Evolutionary conservation across 2,797 vertebrate species (phyloP), one percentile per base, ranked within the genome.

Genomic region (Periophthalmus magnuspinnatus): DNA sequence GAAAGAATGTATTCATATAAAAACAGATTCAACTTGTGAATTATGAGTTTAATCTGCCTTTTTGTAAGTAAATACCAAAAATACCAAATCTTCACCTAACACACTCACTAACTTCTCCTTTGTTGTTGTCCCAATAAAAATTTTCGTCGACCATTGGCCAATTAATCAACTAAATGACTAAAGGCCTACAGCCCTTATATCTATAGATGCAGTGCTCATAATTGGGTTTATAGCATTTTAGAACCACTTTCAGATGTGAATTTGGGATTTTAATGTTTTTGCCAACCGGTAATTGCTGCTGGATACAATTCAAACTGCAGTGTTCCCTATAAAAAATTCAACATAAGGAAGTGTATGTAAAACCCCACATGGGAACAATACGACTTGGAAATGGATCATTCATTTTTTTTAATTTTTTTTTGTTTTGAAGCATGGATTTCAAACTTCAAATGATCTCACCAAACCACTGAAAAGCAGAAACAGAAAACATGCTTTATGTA

Each of bases 371-470:
- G 61, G 41, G 47, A 47, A 64, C 22, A 28, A 47, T 28, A 14
- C 61, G 5, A 28, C 22, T 48, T 64, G 41, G 61, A 64, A 45
- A 45, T 24, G 5, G 21, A 63, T 63, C 61, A 63, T 28, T n/a
- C 19, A 9, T 21, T 63, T 45, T 63, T 3, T 28, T 28, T n/a
- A n/a, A n/a, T 28, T 28, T 28, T 28, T 28, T 28, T 22, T 3
- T 34, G 2, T 22, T 41, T 16, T 47, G 61, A 63, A 38, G n/a
- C 59, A 41, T 21, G 14, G 19, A 47, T 9, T 16, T 41, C 22
- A 63, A 63, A 61, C 59, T 36, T 61, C 59, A 61, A 61, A 38
- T 38, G 34, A 36, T 38, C 34, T 21, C 32, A 9, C 58, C 8
- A 1, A 38, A 41, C n/a, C 4, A 6, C 41, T 13, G 34, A 61